phyloP scores from a whole-genome alignment of 2,888 invertebrate species.

The Pollenia labialis region DNA sequence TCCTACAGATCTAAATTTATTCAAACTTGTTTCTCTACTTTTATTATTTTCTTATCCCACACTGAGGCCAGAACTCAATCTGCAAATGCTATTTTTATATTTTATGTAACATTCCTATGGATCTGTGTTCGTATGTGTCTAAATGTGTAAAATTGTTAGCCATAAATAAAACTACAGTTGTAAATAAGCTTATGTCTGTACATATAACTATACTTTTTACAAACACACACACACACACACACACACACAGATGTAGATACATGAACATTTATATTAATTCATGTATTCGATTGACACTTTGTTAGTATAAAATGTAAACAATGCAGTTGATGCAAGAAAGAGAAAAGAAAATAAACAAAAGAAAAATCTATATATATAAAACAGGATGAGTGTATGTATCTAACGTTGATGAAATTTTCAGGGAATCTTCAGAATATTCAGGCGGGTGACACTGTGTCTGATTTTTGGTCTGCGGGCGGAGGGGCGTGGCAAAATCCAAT shows the following conservation, averaged over 20 bases:
- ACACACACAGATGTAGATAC: neutral
- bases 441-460: too few relatives aligned
- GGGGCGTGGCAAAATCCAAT: too few relatives aligned
- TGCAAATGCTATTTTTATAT: slow-evolving; percentile 5
- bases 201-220: neutral
- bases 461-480: too few relatives aligned
- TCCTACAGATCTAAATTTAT: neutral
- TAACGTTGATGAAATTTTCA: too few relatives aligned
- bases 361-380: too few relatives aligned
- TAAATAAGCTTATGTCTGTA: neutral
- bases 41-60: neutral
- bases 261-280: slow-evolving; percentile 37
- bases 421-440: too few relatives aligned
- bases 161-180: slow-evolving; percentile 23
- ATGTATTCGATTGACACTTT: slow-evolving; percentile 65
- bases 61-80: neutral
- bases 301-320: slow-evolving; percentile 53
- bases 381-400: too few relatives aligned
- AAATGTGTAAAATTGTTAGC: neutral
- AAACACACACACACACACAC: neutral
- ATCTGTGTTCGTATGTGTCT: neutral
- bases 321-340: slow-evolving; percentile 25
- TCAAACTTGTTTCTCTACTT: neutral
- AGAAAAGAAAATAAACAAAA: neutral
- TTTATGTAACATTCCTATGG: neutral